Percentiles rank a stretch among this genome's conserved stretches.
Evolutionary conservation across 2,797 vertebrate genomes (phyloP).

Genomic region (Odontamblyopus lacepedii): DNA sequence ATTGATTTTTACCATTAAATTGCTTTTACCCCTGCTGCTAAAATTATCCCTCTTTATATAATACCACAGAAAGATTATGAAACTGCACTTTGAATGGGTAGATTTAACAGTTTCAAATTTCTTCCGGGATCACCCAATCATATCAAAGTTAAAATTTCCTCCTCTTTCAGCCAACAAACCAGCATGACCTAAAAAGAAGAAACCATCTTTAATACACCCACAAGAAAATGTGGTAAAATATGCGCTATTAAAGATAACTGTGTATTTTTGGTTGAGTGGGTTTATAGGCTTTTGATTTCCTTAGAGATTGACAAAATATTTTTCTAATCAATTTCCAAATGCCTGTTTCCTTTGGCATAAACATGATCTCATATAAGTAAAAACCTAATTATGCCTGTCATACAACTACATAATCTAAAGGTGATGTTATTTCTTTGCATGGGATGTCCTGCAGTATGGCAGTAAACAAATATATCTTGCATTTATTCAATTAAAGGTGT

Average conservation of each 20-base stretch:
- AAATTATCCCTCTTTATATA: background rate
- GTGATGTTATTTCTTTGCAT: too few relatives aligned
- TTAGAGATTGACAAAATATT: background rate
- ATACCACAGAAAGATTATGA: background rate
- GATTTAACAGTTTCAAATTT: conserved; percentile 1
- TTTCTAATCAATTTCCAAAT: conserved; percentile 2
- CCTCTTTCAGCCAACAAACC: background rate
- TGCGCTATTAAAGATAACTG: background rate
- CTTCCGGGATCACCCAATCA: background rate
- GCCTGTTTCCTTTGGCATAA: background rate
- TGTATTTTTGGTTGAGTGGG: background rate
- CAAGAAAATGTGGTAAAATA: background rate
- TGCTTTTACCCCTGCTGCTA: background rate
- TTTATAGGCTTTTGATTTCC: conserved; percentile 6
- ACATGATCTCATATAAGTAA: background rate
- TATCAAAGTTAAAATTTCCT: background rate
- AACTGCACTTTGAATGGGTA: background rate
- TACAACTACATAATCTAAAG: background rate
- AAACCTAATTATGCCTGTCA: background rate
- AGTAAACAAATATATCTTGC: too few relatives aligned
- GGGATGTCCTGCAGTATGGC: too few relatives aligned
- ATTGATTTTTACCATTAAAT: too few relatives aligned
- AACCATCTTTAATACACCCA: background rate
- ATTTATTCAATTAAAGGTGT: too few relatives aligned
- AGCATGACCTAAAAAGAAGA: background rate